phyloP scores from a whole-genome alignment of 2,113 vertebrate species.

The Hypomesus transpacificus region DNA sequence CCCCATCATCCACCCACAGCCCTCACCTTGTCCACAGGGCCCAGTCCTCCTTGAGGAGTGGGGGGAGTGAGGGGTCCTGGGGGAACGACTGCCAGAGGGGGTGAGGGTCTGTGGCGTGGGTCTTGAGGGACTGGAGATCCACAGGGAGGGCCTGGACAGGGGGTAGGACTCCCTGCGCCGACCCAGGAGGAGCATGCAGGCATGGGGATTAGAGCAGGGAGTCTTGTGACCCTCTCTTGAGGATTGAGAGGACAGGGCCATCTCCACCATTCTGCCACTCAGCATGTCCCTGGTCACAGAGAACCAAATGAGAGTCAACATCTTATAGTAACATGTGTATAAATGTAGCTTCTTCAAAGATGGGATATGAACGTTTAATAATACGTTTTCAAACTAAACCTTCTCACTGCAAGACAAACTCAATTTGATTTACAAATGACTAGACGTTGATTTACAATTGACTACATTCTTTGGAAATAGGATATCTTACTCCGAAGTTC shows the following conservation, averaged over 20 bases:
- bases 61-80: neutral
- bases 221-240: conserved; percentile 17
- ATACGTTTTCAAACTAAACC: too few species aligned
- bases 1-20: conserved; percentile 50
- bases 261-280: conserved; percentile 29
- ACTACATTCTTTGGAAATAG: neutral
- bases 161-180: conserved; percentile 40
- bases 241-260: conserved; percentile 16
- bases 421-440: neutral
- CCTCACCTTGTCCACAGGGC: conserved; percentile 39
- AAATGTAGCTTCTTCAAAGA: too few species aligned
- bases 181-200: conserved; percentile 7
- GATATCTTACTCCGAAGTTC: conserved; percentile 49
- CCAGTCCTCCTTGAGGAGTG: conserved; percentile 9
- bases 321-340: neutral
- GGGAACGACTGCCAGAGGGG: conserved; percentile 4
- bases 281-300: conserved; percentile 30
- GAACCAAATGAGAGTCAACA: neutral
- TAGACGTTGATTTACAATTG: neutral
- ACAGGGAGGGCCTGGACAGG: conserved; percentile 13
- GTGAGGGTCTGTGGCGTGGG: conserved; percentile 21
- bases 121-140: neutral
- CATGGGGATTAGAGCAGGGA: conserved; percentile 33
- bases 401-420: too few species aligned
- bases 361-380: too few species aligned